These are phyloP conservation scores for Galago senegalensis DNA, from an alignment of 2,797 vertebrate species.

Conservation along the genomic window DNA sequence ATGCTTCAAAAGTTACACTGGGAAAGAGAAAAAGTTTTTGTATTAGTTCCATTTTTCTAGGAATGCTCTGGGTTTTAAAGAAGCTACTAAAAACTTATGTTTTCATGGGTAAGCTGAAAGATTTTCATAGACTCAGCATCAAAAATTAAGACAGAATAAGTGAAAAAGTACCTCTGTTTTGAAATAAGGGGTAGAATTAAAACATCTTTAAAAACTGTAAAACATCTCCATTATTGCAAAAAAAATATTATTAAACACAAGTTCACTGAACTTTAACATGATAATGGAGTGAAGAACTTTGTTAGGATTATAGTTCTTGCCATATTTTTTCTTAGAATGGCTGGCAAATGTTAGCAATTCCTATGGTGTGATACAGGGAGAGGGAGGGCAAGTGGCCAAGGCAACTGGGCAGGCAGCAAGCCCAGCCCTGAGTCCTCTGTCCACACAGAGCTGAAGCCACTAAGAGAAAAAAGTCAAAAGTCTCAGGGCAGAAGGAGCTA, in stretches of 20 bases:
- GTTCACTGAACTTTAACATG: neutral
- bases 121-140: neutral
- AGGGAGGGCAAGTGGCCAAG: neutral
- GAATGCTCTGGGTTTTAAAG: conserved; percentile 61
- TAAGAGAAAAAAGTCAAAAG: neutral
- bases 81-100: neutral
- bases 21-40: conserved; percentile 37
- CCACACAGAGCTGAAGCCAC: neutral
- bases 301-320: neutral
- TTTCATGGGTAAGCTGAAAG: conserved; percentile 17
- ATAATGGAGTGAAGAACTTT: neutral
- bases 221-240: neutral
- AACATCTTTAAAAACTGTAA: conserved; percentile 50
- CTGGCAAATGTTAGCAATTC: neutral
- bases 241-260: conserved; percentile 27
- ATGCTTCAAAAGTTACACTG: conserved; percentile 41
- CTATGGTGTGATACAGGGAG: neutral
- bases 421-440: neutral
- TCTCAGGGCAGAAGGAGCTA: neutral
- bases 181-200: conserved; percentile 19
- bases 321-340: neutral
- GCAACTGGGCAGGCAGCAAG: rapidly evolving
- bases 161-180: conserved; percentile 20
- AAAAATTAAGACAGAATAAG: conserved; percentile 9
- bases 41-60: conserved; percentile 33